A percentile compares a stretch with the other conserved stretches of the same genome.
These are phyloP conservation scores for Siniperca scherzeri DNA, from an alignment of 2,797 vertebrate species.

Conservation along the genomic window DNA sequence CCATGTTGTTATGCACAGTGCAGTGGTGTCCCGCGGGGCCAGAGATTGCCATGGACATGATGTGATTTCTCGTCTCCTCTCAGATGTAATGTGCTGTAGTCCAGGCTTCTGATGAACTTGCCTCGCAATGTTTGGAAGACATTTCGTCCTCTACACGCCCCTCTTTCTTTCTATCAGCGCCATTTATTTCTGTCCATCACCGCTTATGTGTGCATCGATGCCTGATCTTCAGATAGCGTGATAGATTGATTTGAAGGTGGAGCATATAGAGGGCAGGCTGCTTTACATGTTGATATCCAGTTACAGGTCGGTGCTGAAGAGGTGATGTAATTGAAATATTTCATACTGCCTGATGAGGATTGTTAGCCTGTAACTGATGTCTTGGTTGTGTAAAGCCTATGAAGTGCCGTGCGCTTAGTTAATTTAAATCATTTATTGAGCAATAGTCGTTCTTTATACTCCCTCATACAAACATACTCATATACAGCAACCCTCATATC, in stretches of 20 bases:
- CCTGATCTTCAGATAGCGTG: constrained; percentile 40
- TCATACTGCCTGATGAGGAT: constrained; percentile 17
- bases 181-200: constrained; percentile 43
- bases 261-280: constrained; percentile 9
- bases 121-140: constrained; percentile 36
- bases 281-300: constrained; percentile 40
- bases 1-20: constrained; percentile 67
- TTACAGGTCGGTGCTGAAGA: constrained; percentile 32
- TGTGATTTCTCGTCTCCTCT: constrained; percentile 65
- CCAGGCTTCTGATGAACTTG: constrained; percentile 60
- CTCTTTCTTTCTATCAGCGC: constrained; percentile 7
- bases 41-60: constrained; percentile 68
- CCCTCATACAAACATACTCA: not conserved
- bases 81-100: constrained; percentile 56
- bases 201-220: constrained; percentile 33
- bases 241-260: constrained; percentile 47
- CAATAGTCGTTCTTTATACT: not conserved
- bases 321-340: constrained; percentile 20
- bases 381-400: constrained; percentile 9
- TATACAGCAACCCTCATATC: constrained; percentile 15
- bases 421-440: constrained; percentile 21
- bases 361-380: constrained; percentile 23
- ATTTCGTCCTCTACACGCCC: constrained; percentile 23
- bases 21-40: constrained; percentile 52
- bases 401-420: constrained; percentile 6